Conservation (phyloP, 2,888 invertebrate species). For the Meganola albula region DNA sequence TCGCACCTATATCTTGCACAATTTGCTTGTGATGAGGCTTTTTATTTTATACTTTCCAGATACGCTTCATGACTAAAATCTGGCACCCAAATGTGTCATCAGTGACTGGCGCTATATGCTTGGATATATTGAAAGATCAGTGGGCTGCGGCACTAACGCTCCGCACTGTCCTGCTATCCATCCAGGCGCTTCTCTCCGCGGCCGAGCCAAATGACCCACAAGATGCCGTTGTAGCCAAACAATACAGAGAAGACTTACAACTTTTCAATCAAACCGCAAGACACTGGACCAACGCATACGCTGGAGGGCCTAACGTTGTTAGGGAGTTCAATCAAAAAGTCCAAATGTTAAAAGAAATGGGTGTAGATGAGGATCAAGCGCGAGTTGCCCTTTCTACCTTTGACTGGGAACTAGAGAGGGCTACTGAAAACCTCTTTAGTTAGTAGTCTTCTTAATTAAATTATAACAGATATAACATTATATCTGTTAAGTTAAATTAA, state of each 20-base stretch:
- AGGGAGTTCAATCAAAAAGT: conserved; percentile 92
- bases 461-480: conserved; percentile 15
- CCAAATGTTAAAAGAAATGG: conserved; percentile 94
- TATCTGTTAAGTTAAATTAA: conserved; percentile 14
- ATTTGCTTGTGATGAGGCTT: no score
- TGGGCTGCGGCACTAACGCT: conserved; percentile 99
- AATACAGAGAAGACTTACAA: conserved; percentile 92
- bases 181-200: conserved; percentile 95
- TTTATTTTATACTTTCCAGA: conserved; percentile 77
- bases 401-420: conserved; percentile 95
- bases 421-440: conserved; percentile 84
- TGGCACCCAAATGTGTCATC: conserved; percentile 99
- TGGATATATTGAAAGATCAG: conserved; percentile 98
- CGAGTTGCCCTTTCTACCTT: conserved; percentile 93
- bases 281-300: conserved; percentile 98
- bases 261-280: conserved; percentile 94
- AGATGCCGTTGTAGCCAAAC: conserved; percentile 98
- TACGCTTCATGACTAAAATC: conserved; percentile 97
- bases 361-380: conserved; percentile 92
- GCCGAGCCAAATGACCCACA: conserved; percentile 96
- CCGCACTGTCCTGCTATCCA: conserved; percentile 94
- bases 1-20: no score
- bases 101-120: conserved; percentile 97
- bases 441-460: conserved; percentile 31
- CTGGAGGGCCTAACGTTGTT: conserved; percentile 81